A percentile compares a stretch with the other conserved stretches of the same genome.
phyloP scores from a whole-genome alignment of 2,888 invertebrate species.

The Abrostola tripartita region DNA sequence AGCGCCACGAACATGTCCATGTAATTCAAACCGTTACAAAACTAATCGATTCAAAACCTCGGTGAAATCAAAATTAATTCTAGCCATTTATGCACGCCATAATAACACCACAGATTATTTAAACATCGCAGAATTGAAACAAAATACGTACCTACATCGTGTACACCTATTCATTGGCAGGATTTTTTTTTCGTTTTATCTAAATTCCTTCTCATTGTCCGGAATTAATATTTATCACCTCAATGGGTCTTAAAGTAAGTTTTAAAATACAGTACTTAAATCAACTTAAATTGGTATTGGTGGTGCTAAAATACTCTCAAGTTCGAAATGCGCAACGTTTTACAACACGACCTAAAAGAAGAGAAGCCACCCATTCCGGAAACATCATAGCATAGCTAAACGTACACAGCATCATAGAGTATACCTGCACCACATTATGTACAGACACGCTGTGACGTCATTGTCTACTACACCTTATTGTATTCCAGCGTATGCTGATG shows the following conservation, averaged over 20 bases:
- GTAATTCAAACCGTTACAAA: background rate
- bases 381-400: conserved; percentile 14
- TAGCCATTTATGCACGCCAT: background rate
- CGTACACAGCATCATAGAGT: conserved; percentile 16
- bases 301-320: too few relatives aligned
- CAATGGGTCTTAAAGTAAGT: too few relatives aligned
- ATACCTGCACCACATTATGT: conserved; percentile 28
- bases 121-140: background rate
- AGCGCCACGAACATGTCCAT: conserved; percentile 2
- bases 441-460: conserved; percentile 46
- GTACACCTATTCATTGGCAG: background rate
- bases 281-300: too few relatives aligned
- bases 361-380: background rate
- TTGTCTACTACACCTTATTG: conserved; percentile 26
- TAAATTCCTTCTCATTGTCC: too few relatives aligned
- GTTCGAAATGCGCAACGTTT: too few relatives aligned
- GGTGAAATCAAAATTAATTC: conserved; percentile 1
- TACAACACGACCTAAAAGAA: too few relatives aligned
- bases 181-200: too few relatives aligned
- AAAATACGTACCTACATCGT: background rate
- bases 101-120: background rate
- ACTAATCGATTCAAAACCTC: conserved; percentile 11
- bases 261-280: too few relatives aligned
- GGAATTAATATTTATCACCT: too few relatives aligned
- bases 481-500: conserved; percentile 1